Evolutionary conservation across 1,140 invertebrate genomes (phyloP).

Genomic region (Cyclargus thomasi): DNA sequence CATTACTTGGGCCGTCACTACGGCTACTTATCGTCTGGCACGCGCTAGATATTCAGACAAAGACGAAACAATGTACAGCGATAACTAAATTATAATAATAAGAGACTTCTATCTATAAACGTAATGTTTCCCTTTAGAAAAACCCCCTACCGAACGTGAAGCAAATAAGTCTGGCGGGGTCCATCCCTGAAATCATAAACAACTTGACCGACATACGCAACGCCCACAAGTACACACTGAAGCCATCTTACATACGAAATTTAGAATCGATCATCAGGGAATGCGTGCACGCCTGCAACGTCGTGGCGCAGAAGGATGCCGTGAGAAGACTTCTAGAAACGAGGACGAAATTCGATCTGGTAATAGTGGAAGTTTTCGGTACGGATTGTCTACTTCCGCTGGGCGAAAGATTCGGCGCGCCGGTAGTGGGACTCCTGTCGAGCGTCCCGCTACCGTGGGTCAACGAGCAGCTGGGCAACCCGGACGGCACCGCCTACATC

Average conservation of each 20-base stretch:
- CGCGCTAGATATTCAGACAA: slow-evolving; percentile 21
- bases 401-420: slow-evolving; percentile 75
- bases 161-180: slow-evolving; percentile 66
- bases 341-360: slow-evolving; percentile 77
- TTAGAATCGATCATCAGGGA: slow-evolving; percentile 67
- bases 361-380: slow-evolving; percentile 82
- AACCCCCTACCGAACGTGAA: slow-evolving; percentile 56
- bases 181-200: slow-evolving; percentile 68
- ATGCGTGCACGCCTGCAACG: slow-evolving; percentile 62
- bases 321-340: slow-evolving; percentile 56
- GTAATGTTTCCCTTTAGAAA: slow-evolving; percentile 53
- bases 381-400: slow-evolving; percentile 78
- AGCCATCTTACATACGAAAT: slow-evolving; percentile 58
- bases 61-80: background rate
- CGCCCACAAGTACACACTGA: slow-evolving; percentile 34
- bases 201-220: slow-evolving; percentile 60
- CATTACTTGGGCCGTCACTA: background rate
- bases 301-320: slow-evolving; percentile 52
- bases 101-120: no score
- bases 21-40: slow-evolving; percentile 5
- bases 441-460: slow-evolving; percentile 78
- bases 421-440: slow-evolving; percentile 76
- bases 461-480: slow-evolving; percentile 78
- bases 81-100: no score
- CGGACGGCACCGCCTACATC: slow-evolving; percentile 77